A percentile compares a stretch with the other conserved stretches of the same genome.
These are phyloP conservation scores for Hippoglossus hippoglossus DNA, from an alignment of 2,797 vertebrate genomes.

Conservation along the genomic window DNA sequence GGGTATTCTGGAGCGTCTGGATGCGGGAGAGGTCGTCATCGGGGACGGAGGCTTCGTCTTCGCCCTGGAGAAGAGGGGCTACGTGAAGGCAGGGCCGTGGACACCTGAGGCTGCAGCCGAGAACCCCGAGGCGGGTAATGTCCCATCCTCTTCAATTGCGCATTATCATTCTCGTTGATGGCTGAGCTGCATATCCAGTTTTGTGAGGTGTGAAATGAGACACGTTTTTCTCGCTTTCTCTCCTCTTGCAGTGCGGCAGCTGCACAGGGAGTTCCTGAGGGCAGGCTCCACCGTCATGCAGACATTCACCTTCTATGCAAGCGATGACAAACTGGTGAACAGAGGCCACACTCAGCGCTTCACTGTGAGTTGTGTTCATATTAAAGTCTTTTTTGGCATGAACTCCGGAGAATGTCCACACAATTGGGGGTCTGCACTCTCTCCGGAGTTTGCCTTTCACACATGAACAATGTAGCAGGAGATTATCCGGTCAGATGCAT, in stretches of 20 bases:
- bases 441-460: too few species aligned
- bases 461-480: too few species aligned
- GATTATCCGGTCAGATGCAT: too few species aligned
- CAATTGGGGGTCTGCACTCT: too few species aligned
- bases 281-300: constrained; percentile 96
- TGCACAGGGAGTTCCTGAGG: constrained; percentile 95
- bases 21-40: constrained; percentile 92
- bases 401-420: too few species aligned
- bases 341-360: constrained; percentile 88
- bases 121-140: constrained; percentile 91
- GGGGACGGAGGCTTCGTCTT: constrained; percentile 98
- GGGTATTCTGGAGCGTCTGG: constrained; percentile 92
- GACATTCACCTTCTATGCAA: constrained; percentile 97
- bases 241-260: constrained; percentile 90
- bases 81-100: constrained; percentile 97
- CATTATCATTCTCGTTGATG: too few species aligned
- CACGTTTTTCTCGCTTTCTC: neutral
- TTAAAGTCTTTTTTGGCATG: too few species aligned
- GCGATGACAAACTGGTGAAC: constrained; percentile 97
- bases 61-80: constrained; percentile 96
- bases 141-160: too few species aligned
- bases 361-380: constrained; percentile 70
- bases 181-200: neutral
- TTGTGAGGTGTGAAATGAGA: accelerated
- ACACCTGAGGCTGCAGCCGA: constrained; percentile 96